Conservation (phyloP, 92 coral and sea anemone species). For the Paragorgia papillata region DNA sequence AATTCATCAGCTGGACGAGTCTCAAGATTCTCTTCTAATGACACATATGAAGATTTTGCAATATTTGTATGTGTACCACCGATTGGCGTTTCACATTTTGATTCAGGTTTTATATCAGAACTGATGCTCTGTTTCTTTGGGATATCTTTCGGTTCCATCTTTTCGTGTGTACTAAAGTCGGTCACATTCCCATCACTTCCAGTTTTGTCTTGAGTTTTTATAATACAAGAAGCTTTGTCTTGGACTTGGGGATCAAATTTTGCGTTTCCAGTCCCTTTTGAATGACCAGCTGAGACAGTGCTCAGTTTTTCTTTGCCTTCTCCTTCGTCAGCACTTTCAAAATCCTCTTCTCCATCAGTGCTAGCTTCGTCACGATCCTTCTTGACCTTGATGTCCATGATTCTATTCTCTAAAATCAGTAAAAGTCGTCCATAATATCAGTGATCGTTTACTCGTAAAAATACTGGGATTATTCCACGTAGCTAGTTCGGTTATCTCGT, state of each 20-base stretch:
- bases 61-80: no score
- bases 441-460: no score
- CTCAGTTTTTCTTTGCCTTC: conserved; percentile 61
- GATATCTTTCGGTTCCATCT: no score
- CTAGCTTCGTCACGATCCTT: conserved; percentile 55
- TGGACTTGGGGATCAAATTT: no score
- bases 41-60: not conserved
- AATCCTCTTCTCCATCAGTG: conserved; percentile 91
- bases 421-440: not conserved
- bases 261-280: not conserved
- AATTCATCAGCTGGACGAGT: not conserved
- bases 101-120: not conserved
- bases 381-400: not conserved
- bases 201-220: no score
- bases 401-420: not conserved
- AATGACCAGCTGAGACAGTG: conserved; percentile 27
- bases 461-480: no score
- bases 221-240: no score
- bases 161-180: no score
- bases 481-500: no score
- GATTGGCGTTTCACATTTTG: no score
- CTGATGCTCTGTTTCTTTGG: not conserved
- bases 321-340: conserved; percentile 99
- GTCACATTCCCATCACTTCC: not conserved
- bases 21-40: not conserved